Base-by-base conservation (phyloP, 1,140 invertebrate species). In the Drosophila subpulchrella region DNA sequence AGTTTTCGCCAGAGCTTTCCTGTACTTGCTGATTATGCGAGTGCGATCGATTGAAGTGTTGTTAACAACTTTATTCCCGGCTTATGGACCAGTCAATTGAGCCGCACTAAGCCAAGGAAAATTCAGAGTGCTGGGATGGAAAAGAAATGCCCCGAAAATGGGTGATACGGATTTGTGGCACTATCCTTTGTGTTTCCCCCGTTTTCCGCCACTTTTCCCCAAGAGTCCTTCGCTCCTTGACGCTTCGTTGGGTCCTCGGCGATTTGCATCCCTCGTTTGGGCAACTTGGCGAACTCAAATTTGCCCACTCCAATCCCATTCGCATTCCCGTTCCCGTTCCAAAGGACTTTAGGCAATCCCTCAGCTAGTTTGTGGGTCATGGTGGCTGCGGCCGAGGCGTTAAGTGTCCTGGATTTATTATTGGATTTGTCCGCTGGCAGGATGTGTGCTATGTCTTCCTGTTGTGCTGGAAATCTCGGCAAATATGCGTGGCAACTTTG, bases 401-500 rank as follows among this genome's bases (percentile, higher is more conserved):
- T 88, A 88, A 88, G 83, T 88, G 83, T 78, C 83, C 88, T 78
- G 83, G 83, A 89, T 89, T 88, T 88, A 86, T 88, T 89, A 83
- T 88, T 89, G 83, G 83, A 88, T 89, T 88, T 88, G 83, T 80
- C 59, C 80, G 44, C 56, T 44, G 38, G 60, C 68, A 62, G 79
- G 62, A 75, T 88, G 75, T 88, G 59, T 86, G 83, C 70, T 81
- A 79, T 86, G 79, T 70, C 71, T 81, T 75, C 82, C 61, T 85
- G 42, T 61, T 68, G 42, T 71, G 41, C 47, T 44, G 65, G 62
- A 86, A 86, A 82, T 88, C 83, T 88, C 75, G 82, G 76, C 83
- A 86, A 82, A 86, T 77, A 77, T 88, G 75, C 75, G 44, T 76
- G 75, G 75, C 75, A 85, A 79, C 81, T 76, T 81, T 81, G 59